Evolutionary conservation across 1,140 invertebrate genomes (phyloP).

Genomic region (Armadillidium nasatum): DNA sequence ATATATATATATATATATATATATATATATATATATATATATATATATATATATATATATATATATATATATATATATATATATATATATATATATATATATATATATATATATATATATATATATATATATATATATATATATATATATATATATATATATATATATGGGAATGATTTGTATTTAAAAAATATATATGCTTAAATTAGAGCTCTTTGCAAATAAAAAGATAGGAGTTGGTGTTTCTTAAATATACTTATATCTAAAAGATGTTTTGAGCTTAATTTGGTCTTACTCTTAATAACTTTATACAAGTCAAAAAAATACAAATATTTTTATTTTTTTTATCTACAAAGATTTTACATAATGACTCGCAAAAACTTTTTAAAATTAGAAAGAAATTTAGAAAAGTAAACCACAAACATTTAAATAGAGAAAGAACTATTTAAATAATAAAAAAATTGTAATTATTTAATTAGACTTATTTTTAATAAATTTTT

Average conservation of each 20-base stretch:
- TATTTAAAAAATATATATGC: not conserved
- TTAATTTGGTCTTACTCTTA: not conserved
- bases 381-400: not conserved
- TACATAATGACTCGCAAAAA: not conserved
- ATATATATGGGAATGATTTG: not conserved
- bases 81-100: conserved; percentile 1
- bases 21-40: conserved; percentile 1
- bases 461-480: not conserved
- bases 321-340: not conserved
- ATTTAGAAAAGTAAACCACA: not conserved
- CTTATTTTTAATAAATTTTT: not conserved
- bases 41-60: not conserved
- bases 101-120: conserved; percentile 2
- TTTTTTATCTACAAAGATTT: not conserved
- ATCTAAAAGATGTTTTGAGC: not conserved
- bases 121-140: not conserved
- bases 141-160: not conserved
- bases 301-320: not conserved
- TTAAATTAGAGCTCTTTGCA: not conserved
- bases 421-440: no score
- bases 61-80: conserved; percentile 2
- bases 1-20: not conserved
- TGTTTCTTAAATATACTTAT: not conserved
- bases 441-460: no score
- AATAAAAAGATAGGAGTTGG: not conserved